These are phyloP conservation scores for Blastobasis lacticolella DNA, from an alignment of 2,888 invertebrate species.

Conservation along the genomic window DNA sequence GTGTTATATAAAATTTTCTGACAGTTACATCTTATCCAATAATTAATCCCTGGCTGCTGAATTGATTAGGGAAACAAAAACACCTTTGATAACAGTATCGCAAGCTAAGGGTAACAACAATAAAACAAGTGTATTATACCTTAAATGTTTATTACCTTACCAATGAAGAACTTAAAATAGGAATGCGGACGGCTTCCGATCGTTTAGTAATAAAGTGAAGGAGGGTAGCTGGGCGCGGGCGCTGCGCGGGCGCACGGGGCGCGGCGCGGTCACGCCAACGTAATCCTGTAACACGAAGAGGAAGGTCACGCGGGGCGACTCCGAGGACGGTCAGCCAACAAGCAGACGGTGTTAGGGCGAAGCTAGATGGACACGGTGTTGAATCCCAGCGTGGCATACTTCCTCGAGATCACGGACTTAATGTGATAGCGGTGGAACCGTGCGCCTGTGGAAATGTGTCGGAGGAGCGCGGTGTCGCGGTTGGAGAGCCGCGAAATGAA, in stretches of 20 bases:
- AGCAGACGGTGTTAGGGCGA: constrained; percentile 62
- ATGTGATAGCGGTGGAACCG: constrained; percentile 83
- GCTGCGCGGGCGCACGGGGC: constrained; percentile 16
- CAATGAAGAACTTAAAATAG: constrained; percentile 50
- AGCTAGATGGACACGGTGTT: constrained; percentile 68
- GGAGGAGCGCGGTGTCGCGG: constrained; percentile 72
- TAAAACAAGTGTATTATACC: constrained; percentile 29
- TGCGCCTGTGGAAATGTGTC: constrained; percentile 78
- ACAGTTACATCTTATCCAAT: no score
- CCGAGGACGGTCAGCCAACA: constrained; percentile 48
- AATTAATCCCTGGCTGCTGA: no score
- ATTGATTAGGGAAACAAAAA: no score
- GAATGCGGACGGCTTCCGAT: constrained; percentile 63
- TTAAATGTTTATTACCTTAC: constrained; percentile 66
- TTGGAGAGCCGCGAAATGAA: constrained; percentile 78
- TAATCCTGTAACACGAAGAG: constrained; percentile 67
- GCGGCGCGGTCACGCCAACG: constrained; percentile 50
- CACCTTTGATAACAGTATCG: no score
- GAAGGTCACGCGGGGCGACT: constrained; percentile 54
- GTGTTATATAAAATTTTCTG: no score
- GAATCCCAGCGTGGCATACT: constrained; percentile 77
- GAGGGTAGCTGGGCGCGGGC: no score
- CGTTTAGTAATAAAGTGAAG: constrained; percentile 6
- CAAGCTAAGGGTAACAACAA: constrained; percentile 37
- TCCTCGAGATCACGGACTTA: constrained; percentile 82